phyloP scores from a whole-genome alignment of 1,140 invertebrate species.

The Coptotermes formosanus region DNA sequence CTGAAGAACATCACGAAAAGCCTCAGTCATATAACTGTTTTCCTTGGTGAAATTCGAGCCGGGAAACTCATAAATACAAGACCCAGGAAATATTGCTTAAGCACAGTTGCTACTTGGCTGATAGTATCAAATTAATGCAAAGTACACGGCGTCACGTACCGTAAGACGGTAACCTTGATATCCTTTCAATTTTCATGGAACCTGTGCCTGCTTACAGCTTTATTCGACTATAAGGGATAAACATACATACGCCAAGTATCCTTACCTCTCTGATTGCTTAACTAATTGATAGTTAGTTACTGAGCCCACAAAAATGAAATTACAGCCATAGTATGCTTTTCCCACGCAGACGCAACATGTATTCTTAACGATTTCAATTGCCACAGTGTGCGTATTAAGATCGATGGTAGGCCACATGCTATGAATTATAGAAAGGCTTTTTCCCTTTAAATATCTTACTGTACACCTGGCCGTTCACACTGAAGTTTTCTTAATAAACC shows the following conservation, averaged over 20 bases:
- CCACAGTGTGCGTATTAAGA: neutral
- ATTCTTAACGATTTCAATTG: neutral
- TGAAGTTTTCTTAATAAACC: neutral
- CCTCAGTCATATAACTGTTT: too few relatives aligned
- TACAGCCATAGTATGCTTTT: neutral
- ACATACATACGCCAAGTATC: neutral
- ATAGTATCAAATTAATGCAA: too few relatives aligned
- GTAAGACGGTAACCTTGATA: too few relatives aligned
- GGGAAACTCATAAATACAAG: too few relatives aligned
- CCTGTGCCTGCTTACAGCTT: too few relatives aligned
- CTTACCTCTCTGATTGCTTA: neutral
- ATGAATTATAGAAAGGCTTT: neutral
- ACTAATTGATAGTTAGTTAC: neutral
- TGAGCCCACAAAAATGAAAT: neutral
- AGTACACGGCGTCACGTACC: too few relatives aligned
- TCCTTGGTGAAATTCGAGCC: too few relatives aligned
- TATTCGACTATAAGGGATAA: too few relatives aligned
- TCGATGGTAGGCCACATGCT: neutral
- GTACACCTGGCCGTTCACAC: neutral
- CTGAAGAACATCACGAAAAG: too few relatives aligned
- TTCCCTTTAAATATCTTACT: neutral
- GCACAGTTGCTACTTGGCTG: too few relatives aligned
- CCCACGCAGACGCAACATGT: neutral
- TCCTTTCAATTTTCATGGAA: too few relatives aligned
- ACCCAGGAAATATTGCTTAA: too few relatives aligned